A percentile compares a stretch with the other conserved stretches of the same genome.
phyloP scores from a whole-genome alignment of 2,113 vertebrate species.

The Prochilodus magdalenae region DNA sequence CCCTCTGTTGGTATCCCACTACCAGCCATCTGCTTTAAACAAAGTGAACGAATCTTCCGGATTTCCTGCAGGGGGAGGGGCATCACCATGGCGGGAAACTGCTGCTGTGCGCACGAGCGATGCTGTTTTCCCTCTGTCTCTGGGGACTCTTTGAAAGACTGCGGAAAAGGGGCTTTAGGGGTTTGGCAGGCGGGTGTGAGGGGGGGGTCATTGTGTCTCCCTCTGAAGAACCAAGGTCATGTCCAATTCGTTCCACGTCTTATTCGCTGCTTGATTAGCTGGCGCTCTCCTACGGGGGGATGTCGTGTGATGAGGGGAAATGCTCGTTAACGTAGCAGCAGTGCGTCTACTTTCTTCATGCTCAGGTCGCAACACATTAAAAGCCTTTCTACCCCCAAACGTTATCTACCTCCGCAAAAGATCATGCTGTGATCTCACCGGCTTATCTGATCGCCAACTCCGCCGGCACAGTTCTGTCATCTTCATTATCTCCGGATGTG shows the following conservation, averaged over 20 bases:
- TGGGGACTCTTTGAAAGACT: not conserved
- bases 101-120: not conserved
- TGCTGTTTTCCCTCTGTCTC: not conserved
- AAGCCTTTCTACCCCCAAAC: not conserved
- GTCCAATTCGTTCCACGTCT: constrained; percentile 9
- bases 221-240: not conserved
- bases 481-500: not conserved
- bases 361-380: not conserved
- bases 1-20: not conserved
- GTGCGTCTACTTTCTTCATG: not conserved
- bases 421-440: not conserved
- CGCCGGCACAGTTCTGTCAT: not conserved
- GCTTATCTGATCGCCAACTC: not conserved
- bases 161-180: not conserved
- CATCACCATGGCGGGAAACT: constrained; percentile 11
- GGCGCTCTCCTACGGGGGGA: not conserved
- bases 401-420: not conserved
- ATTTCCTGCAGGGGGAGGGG: constrained; percentile 20
- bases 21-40: constrained; percentile 4
- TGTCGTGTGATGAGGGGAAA: not conserved
- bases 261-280: not conserved
- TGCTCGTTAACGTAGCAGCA: not conserved
- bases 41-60: constrained; percentile 26
- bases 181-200: not conserved
- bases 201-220: not conserved